Percentiles rank a stretch among this genome's conserved stretches.
Evolutionary conservation across 2,888 invertebrate species (phyloP).

Genomic region (Dromius quadrimaculatus): DNA sequence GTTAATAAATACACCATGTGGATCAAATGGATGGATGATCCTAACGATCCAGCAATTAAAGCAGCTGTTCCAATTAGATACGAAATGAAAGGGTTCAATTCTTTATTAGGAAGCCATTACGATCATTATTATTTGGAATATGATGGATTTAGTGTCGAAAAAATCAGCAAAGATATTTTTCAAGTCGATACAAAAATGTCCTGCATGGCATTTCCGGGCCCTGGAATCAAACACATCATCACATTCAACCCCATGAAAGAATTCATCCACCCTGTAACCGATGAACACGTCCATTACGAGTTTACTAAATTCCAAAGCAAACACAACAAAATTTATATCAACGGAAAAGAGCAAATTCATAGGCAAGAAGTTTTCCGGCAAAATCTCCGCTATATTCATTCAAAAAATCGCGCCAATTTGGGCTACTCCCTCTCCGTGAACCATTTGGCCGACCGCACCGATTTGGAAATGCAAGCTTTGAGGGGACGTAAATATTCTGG

Average conservation of each 20-base stretch:
- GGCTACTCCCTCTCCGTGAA: conserved; percentile 85
- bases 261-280: conserved; percentile 80
- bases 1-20: conserved; percentile 90
- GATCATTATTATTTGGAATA: conserved; percentile 94
- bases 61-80: conserved; percentile 83
- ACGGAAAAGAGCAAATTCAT: conserved; percentile 74
- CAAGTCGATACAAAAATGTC: conserved; percentile 73
- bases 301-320: conserved; percentile 81
- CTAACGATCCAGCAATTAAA: conserved; percentile 64
- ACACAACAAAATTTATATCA: conserved; percentile 78
- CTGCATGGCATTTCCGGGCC: conserved; percentile 88
- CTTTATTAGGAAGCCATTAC: conserved; percentile 93
- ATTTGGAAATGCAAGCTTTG: conserved; percentile 80
- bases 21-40: conserved; percentile 79
- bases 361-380: conserved; percentile 87
- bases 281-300: conserved; percentile 78
- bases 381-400: conserved; percentile 86
- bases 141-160: conserved; percentile 74
- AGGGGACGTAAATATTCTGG: conserved; percentile 77
- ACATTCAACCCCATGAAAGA: conserved; percentile 96
- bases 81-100: conserved; percentile 95
- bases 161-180: conserved; percentile 79
- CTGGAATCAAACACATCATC: conserved; percentile 80
- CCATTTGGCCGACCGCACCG: conserved; percentile 87
- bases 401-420: conserved; percentile 81